These are phyloP conservation scores for Hephaestus fuliginosus DNA, from an alignment of 2,797 vertebrate genomes.

Conservation along the genomic window DNA sequence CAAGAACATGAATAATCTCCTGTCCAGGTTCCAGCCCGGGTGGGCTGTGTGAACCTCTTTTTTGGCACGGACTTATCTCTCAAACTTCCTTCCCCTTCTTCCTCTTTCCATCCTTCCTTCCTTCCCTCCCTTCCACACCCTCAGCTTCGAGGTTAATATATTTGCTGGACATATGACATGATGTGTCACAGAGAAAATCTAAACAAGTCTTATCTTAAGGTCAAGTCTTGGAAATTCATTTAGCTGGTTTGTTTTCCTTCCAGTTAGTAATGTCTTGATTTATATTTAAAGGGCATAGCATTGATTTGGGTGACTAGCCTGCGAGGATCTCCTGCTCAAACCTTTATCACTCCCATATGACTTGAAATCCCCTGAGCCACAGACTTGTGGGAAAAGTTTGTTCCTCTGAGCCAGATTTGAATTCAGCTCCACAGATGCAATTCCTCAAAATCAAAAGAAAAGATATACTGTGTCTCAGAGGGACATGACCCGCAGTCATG, in stretches of 20 bases:
- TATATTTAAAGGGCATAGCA: slow-evolving; percentile 27
- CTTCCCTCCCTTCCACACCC: slow-evolving; percentile 82
- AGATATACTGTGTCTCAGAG: slow-evolving; percentile 5
- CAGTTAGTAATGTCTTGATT: slow-evolving; percentile 21
- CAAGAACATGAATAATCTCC: slow-evolving; percentile 81
- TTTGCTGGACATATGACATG: slow-evolving; percentile 72
- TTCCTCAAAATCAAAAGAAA: slow-evolving; percentile 35
- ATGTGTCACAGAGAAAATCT: slow-evolving; percentile 62
- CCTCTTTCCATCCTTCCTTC: slow-evolving; percentile 88
- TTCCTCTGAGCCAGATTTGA: slow-evolving; percentile 7
- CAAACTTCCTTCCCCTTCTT: slow-evolving; percentile 82
- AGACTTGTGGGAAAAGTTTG: neutral
- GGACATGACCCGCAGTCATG: slow-evolving; percentile 8
- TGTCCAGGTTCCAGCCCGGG: slow-evolving; percentile 67
- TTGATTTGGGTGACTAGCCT: slow-evolving; percentile 3
- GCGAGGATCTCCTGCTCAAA: slow-evolving; percentile 8
- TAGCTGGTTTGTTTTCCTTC: slow-evolving; percentile 25
- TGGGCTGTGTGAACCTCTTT: slow-evolving; percentile 82
- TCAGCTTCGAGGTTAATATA: slow-evolving; percentile 66
- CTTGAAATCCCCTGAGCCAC: slow-evolving; percentile 6
- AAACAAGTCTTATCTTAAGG: slow-evolving; percentile 59
- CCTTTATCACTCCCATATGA: slow-evolving; percentile 7
- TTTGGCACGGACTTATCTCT: slow-evolving; percentile 82
- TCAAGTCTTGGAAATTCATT: slow-evolving; percentile 51
- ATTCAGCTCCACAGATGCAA: neutral